Conservation (phyloP, 2,888 invertebrate genomes). For the Lasioglossum lativentre region DNA sequence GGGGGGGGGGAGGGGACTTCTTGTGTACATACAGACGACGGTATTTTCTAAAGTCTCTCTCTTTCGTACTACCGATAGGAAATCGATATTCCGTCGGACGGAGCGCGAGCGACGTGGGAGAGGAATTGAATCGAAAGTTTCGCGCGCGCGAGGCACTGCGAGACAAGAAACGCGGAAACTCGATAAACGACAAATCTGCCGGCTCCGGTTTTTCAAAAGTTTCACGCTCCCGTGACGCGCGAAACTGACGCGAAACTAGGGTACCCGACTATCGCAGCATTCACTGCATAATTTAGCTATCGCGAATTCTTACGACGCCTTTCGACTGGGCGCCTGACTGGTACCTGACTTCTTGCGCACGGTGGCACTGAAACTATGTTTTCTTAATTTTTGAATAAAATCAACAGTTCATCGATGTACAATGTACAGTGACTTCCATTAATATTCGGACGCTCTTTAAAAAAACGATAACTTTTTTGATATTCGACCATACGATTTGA, state of each 20-base stretch:
- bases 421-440: too few relatives aligned
- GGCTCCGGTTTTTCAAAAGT: slow-evolving; percentile 17
- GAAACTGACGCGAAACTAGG: slow-evolving; percentile 17
- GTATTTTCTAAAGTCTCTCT: slow-evolving; percentile 38
- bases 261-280: background rate
- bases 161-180: slow-evolving; percentile 60
- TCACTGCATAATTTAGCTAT: background rate
- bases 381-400: background rate
- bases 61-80: slow-evolving; percentile 30
- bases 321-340: background rate
- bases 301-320: background rate
- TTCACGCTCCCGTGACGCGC: slow-evolving; percentile 24
- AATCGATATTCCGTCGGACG: slow-evolving; percentile 52
- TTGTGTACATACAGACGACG: slow-evolving; percentile 45
- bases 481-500: too few relatives aligned
- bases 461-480: too few relatives aligned
- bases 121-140: slow-evolving; percentile 59
- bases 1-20: slow-evolving; percentile 55
- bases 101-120: background rate
- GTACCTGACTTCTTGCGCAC: background rate
- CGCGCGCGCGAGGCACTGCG: slow-evolving; percentile 27
- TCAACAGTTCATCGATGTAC: background rate
- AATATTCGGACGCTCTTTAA: too few relatives aligned
- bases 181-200: slow-evolving; percentile 58
- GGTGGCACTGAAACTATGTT: background rate